Conservation (phyloP, 2,113 vertebrate genomes). For the Platysternon megacephalum region DNA sequence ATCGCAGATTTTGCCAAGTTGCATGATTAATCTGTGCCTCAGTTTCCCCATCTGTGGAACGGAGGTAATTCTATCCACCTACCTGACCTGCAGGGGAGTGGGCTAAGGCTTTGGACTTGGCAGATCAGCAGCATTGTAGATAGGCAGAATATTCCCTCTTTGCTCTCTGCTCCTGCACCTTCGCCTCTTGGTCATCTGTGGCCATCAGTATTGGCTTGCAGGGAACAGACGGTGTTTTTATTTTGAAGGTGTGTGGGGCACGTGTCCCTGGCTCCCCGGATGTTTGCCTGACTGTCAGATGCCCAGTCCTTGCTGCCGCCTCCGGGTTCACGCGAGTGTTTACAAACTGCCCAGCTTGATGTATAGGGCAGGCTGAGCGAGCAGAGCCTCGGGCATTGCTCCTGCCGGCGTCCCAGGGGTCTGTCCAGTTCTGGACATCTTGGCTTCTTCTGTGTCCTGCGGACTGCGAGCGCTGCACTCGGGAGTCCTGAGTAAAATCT, state of each 20-base stretch:
- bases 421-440: too few relatives aligned
- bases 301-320: not conserved
- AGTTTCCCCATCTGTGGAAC: not conserved
- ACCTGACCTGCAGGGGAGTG: too few relatives aligned
- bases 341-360: not conserved
- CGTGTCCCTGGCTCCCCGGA: fast-evolving
- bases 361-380: not conserved
- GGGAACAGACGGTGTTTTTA: not conserved
- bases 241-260: not conserved
- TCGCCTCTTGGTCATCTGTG: too few relatives aligned
- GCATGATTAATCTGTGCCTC: fast-evolving
- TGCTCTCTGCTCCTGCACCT: too few relatives aligned
- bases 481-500: fast-evolving
- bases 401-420: too few relatives aligned
- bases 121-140: too few relatives aligned
- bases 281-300: slow-evolving; percentile 35
- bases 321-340: not conserved
- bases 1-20: fast-evolving
- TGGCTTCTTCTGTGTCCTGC: not conserved
- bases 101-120: too few relatives aligned
- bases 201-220: not conserved
- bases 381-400: not conserved
- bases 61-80: too few relatives aligned
- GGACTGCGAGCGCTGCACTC: not conserved
- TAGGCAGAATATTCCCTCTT: too few relatives aligned